A percentile compares a stretch with the other conserved stretches of the same genome.
Conservation (phyloP, 2,888 invertebrate species). For the Aphodius granarius region DNA sequence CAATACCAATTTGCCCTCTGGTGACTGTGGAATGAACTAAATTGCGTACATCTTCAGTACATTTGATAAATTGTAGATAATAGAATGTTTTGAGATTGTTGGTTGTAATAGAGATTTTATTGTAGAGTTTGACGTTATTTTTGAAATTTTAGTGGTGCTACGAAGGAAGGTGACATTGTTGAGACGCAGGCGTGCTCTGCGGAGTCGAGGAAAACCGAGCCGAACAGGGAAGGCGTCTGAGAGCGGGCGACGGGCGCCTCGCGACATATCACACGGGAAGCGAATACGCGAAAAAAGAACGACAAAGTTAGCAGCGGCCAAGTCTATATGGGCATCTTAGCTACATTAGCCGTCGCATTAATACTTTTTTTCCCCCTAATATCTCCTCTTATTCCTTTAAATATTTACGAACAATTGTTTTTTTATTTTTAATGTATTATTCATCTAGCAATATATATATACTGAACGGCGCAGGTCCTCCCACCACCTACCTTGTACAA, state of each 20-base stretch:
- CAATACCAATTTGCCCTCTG: no score
- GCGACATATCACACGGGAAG: slow-evolving; percentile 49
- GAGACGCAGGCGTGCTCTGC: slow-evolving; percentile 23
- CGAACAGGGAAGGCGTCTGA: slow-evolving; percentile 39
- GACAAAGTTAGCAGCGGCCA: slow-evolving; percentile 28
- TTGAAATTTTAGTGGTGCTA: slow-evolving; percentile 18
- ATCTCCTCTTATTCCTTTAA: slow-evolving; percentile 24
- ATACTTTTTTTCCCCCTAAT: neutral
- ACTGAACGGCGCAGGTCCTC: slow-evolving; percentile 29
- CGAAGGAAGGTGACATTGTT: slow-evolving; percentile 22
- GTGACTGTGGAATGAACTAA: neutral
- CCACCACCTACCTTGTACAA: slow-evolving; percentile 25
- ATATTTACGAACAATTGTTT: slow-evolving; percentile 35
- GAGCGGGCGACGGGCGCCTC: slow-evolving; percentile 28
- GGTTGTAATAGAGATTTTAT: neutral
- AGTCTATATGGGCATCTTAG: slow-evolving; percentile 49
- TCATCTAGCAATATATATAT: slow-evolving; percentile 51
- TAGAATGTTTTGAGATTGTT: neutral
- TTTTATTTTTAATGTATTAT: slow-evolving; percentile 41
- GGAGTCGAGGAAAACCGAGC: slow-evolving; percentile 25
- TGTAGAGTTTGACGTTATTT: neutral
- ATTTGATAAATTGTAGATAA: neutral
- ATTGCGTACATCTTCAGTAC: neutral
- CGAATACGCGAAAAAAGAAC: slow-evolving; percentile 27
- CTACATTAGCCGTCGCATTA: slow-evolving; percentile 44